Base-by-base conservation (phyloP, 1,140 invertebrate species). In the Apocrypta bakeri region DNA sequence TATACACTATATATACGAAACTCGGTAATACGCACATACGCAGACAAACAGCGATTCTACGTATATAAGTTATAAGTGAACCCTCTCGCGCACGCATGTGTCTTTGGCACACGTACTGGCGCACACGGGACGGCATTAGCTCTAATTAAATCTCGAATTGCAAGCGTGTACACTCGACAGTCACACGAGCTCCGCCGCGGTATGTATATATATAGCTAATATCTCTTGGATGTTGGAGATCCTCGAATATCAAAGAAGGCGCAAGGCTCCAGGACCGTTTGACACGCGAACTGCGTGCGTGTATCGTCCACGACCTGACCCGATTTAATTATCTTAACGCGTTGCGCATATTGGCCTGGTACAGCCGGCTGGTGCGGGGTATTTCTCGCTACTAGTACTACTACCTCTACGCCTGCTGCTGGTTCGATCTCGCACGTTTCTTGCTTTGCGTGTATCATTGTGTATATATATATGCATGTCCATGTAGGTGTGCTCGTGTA, bases 101-200 rank as follows among this genome's bases (percentile, higher is more conserved):
- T 37, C 11, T 42, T 24, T 33, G 21, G 7, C n/a, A 7, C n/a
- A 56, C n/a, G 12, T 42, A 42, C 37, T 17, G 17, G 14, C 17
- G 21, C 42, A 1, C 27, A 31, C 42, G 61, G 21, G 14, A 21
- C 37, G 81, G 84, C 82, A 89, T 88, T 87, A 86, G 84, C 84
- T 86, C 86, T 88, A 89, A 89, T 89, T 89, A 88, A 89, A 89
- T 89, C 86, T 89, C 88, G 86, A 88, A 89, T 89, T 89, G 86
- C 87, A 80, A 17, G 71, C 27, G 25, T 61, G 21, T 71, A 29
- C 25, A 24, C 72, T 61, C 17, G 25, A 33, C 14, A 74, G 72
- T 74, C 40, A 74, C 37, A 74, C 40, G 73, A 61, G 27, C 48
- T n/a, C n/a, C 4, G 27, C 27, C 7, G 12, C 56, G 14, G 6